phyloP scores from a whole-genome alignment of 2,888 invertebrate genomes.

The Euphydryas editha region DNA sequence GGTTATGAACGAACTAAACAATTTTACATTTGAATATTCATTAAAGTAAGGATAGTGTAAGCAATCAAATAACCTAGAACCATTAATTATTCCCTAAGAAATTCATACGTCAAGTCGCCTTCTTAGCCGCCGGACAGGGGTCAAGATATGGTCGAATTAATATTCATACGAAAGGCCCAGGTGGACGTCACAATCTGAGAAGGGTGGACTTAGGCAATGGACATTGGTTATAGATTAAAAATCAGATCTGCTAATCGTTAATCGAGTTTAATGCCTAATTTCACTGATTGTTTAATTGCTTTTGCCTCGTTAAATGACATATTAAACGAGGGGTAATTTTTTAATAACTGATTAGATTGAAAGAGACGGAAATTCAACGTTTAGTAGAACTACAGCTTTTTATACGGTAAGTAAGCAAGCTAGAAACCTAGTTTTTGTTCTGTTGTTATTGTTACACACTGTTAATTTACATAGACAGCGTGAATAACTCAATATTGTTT shows the following conservation, averaged over 20 bases:
- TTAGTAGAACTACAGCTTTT: too few species aligned
- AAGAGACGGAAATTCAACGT: too few species aligned
- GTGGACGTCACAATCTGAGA: slow-evolving; percentile 81
- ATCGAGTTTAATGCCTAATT: slow-evolving; percentile 49
- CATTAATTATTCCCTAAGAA: slow-evolving; percentile 75
- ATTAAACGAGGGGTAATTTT: too few species aligned
- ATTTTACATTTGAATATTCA: slow-evolving; percentile 37
- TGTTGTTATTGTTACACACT: too few species aligned
- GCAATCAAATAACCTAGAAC: slow-evolving; percentile 44
- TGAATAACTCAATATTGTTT: too few species aligned
- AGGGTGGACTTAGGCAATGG: slow-evolving; percentile 79
- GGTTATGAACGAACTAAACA: slow-evolving; percentile 18
- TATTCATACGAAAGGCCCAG: slow-evolving; percentile 82
- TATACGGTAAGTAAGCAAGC: too few species aligned
- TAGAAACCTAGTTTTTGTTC: too few species aligned
- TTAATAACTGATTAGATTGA: too few species aligned
- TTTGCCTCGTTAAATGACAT: background rate
- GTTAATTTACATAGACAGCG: too few species aligned
- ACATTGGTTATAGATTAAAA: slow-evolving; percentile 53
- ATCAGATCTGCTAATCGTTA: slow-evolving; percentile 12
- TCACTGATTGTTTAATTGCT: background rate
- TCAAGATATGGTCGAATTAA: slow-evolving; percentile 83
- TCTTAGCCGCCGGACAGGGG: slow-evolving; percentile 70
- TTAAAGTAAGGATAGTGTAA: slow-evolving; percentile 37
- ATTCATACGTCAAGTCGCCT: slow-evolving; percentile 77